A percentile compares a stretch with the other conserved stretches of the same genome.
phyloP scores from a whole-genome alignment of 2,888 invertebrate species.

The Kryphioiulus occultus region DNA sequence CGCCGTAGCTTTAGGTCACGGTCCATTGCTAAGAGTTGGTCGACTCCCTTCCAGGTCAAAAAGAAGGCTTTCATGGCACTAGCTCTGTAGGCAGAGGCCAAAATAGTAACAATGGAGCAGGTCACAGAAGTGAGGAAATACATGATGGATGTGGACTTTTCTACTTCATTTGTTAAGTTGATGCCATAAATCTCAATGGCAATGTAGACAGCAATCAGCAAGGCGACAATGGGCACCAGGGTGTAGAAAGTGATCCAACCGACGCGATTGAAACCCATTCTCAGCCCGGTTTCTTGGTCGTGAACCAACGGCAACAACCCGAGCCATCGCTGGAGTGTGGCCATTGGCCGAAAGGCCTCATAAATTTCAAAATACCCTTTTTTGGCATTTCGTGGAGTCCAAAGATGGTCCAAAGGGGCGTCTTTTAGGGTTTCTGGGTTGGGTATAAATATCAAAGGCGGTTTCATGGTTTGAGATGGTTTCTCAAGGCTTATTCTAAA shows the following conservation, averaged over 20 bases:
- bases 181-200: not conserved
- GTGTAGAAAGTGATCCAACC: conserved; percentile 21
- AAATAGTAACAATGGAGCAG: not conserved
- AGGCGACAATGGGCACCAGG: not conserved
- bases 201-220: not conserved
- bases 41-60: not conserved
- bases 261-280: not conserved
- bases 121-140: not conserved
- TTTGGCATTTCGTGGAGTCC: not conserved
- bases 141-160: not conserved
- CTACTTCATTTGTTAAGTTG: not conserved
- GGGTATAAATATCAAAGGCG: not conserved
- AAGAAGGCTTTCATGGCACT: not conserved
- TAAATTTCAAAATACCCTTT: too few species aligned
- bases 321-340: not conserved
- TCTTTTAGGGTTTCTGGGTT: not conserved
- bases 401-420: not conserved
- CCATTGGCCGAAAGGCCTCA: not conserved
- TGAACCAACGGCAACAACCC: conserved; percentile 1
- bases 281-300: not conserved
- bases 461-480: not conserved
- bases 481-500: too few species aligned
- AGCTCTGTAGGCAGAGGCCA: not conserved
- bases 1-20: not conserved
- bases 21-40: not conserved